phyloP scores from a whole-genome alignment of 2,797 vertebrate genomes.

The Gadopsis marmoratus region DNA sequence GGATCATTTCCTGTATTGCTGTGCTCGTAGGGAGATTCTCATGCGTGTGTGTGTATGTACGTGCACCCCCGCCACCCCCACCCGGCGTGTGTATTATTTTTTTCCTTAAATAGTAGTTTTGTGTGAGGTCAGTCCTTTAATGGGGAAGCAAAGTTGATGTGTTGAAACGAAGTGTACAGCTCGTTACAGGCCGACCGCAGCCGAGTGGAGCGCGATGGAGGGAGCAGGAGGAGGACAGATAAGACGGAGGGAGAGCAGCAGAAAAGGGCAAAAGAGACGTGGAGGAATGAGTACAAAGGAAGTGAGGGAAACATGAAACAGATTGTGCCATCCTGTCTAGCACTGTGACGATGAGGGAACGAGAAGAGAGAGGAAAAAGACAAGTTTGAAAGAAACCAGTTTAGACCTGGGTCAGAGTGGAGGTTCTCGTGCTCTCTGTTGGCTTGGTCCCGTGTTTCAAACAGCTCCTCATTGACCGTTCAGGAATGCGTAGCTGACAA shows the following conservation, averaged over 20 bases:
- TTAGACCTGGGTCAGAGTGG: constrained; percentile 28
- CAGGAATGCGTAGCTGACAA: constrained; percentile 68
- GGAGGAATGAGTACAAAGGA: constrained; percentile 35
- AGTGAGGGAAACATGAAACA: constrained; percentile 38
- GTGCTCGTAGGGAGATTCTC: constrained; percentile 68
- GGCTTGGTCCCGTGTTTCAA: constrained; percentile 33
- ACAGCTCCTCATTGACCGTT: constrained; percentile 48
- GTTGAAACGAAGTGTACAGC: constrained; percentile 61
- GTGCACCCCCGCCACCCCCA: constrained; percentile 39
- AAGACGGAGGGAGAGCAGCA: constrained; percentile 27
- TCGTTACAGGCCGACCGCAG: constrained; percentile 39
- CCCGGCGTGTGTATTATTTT: constrained; percentile 61
- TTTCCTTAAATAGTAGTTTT: constrained; percentile 83
- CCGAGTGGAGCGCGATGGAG: constrained; percentile 45
- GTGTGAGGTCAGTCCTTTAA: constrained; percentile 83
- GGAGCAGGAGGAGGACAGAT: constrained; percentile 47
- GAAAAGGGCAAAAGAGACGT: constrained; percentile 30
- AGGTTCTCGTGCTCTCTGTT: constrained; percentile 21
- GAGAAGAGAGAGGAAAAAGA: neutral
- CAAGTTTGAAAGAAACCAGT: constrained; percentile 31
- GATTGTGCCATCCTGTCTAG: constrained; percentile 17
- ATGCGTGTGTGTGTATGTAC: constrained; percentile 24
- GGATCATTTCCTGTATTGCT: constrained; percentile 89
- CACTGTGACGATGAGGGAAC: neutral
- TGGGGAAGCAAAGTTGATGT: constrained; percentile 73